Percentiles rank a stretch among this genome's conserved stretches.
phyloP scores from a whole-genome alignment of 1,140 invertebrate species.

The Babylonia areolata region DNA sequence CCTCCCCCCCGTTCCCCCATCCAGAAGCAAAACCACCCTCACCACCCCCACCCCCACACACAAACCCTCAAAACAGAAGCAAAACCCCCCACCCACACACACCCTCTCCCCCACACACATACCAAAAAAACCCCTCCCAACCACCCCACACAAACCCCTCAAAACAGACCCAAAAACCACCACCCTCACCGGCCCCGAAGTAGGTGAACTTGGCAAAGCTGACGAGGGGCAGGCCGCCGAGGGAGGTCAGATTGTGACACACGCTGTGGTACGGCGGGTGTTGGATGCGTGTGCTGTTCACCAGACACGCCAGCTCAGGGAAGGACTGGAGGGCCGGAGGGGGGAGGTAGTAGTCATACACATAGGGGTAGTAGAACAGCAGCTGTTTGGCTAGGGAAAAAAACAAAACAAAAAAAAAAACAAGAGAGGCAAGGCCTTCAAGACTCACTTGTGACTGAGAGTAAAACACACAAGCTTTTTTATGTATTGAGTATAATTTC shows the following conservation, averaged over 20 bases:
- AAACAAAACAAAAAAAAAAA: constrained; percentile 16
- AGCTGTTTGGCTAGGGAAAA: constrained; percentile 78
- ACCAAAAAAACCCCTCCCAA: too few relatives aligned
- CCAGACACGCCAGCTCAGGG: constrained; percentile 80
- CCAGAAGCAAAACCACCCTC: too few relatives aligned
- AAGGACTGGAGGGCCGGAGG: constrained; percentile 76
- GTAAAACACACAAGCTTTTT: too few relatives aligned
- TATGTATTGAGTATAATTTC: too few relatives aligned
- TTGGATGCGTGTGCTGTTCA: constrained; percentile 78
- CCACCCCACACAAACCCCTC: too few relatives aligned
- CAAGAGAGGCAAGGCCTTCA: too few relatives aligned
- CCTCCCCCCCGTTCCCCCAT: too few relatives aligned
- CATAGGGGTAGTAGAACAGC: constrained; percentile 85
- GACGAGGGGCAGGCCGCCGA: constrained; percentile 80
- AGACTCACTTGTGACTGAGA: too few relatives aligned
- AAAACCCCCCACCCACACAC: too few relatives aligned
- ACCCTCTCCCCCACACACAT: too few relatives aligned
- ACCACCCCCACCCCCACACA: too few relatives aligned
- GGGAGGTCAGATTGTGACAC: constrained; percentile 78
- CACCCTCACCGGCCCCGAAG: constrained; percentile 79
- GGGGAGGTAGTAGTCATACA: constrained; percentile 82
- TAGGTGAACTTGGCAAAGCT: constrained; percentile 88
- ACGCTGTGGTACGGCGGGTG: constrained; percentile 82
- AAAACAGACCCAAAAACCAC: background rate
- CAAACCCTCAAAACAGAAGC: too few relatives aligned